These are phyloP conservation scores for Argentina silus DNA, from an alignment of 2,797 vertebrate species.

Conservation along the genomic window DNA sequence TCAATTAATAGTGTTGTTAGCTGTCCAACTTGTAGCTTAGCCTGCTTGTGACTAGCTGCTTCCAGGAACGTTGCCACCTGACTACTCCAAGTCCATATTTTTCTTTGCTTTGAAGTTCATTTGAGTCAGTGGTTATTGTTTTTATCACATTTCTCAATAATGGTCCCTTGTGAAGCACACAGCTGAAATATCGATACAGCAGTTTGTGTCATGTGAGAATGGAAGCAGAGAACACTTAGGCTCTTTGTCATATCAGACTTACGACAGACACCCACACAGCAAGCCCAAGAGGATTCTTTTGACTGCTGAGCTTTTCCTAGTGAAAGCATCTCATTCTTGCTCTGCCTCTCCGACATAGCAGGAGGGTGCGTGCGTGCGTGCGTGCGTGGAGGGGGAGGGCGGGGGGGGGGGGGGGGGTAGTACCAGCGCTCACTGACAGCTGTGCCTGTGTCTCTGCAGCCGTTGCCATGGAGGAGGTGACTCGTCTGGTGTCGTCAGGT, in stretches of 20 bases:
- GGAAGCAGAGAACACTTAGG: neutral
- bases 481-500: conserved; percentile 89
- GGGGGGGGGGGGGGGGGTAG: neutral
- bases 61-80: too few relatives aligned
- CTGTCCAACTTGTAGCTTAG: too few relatives aligned
- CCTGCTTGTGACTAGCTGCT: too few relatives aligned
- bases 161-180: too few relatives aligned
- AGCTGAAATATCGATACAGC: too few relatives aligned
- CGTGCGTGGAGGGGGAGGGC: neutral
- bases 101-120: too few relatives aligned
- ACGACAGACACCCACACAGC: neutral
- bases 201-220: too few relatives aligned
- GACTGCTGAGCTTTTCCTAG: neutral
- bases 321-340: neutral
- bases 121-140: too few relatives aligned
- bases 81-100: too few relatives aligned
- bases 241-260: neutral
- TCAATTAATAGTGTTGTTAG: too few relatives aligned
- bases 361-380: neutral
- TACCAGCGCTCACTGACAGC: conserved; percentile 29
- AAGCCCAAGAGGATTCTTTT: neutral
- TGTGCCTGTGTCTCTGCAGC: conserved; percentile 45
- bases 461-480: conserved; percentile 88
- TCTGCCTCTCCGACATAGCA: neutral
- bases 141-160: too few relatives aligned